Evolutionary conservation across 2,797 vertebrate genomes (phyloP).

Genomic region (Synanceia verrucosa): DNA sequence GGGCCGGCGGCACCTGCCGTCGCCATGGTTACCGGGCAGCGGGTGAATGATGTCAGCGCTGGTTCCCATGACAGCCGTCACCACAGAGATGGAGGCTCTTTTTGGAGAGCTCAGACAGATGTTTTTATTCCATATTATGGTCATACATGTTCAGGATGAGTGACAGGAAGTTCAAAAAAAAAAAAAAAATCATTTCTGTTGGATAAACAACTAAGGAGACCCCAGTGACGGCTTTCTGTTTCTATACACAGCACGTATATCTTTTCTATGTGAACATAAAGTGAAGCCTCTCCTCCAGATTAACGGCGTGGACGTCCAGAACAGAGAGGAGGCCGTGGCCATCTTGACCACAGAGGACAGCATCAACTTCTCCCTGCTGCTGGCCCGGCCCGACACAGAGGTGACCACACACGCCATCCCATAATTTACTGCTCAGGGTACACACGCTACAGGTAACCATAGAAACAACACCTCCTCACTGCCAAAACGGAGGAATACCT

Average conservation of each 20-base stretch:
- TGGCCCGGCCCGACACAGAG: slow-evolving; percentile 87
- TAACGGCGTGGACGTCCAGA: slow-evolving; percentile 87
- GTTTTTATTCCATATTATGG: too few relatives aligned
- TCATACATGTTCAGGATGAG: background rate
- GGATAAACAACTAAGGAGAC: background rate
- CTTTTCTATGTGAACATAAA: too few relatives aligned
- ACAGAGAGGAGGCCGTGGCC: slow-evolving; percentile 86
- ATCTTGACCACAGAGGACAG: slow-evolving; percentile 86
- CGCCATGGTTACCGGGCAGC: slow-evolving; percentile 45
- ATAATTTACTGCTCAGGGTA: background rate
- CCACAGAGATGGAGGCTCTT: background rate
- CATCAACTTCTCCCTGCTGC: slow-evolving; percentile 86
- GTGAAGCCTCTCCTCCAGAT: slow-evolving; percentile 77
- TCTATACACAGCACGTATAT: background rate
- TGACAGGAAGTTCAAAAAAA: background rate
- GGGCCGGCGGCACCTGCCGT: slow-evolving; percentile 19
- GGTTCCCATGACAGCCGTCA: slow-evolving; percentile 46
- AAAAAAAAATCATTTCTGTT: accelerated
- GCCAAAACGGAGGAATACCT: too few relatives aligned
- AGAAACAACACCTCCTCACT: background rate
- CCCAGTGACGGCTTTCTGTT: background rate
- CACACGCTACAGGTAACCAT: background rate
- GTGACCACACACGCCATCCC: slow-evolving; percentile 48
- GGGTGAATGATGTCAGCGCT: slow-evolving; percentile 8
- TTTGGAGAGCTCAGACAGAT: background rate